Evolutionary conservation across 2,113 vertebrate genomes (phyloP), one percentile per base, ranked within the genome.

Genomic region (Aleadryas rufinucha): DNA sequence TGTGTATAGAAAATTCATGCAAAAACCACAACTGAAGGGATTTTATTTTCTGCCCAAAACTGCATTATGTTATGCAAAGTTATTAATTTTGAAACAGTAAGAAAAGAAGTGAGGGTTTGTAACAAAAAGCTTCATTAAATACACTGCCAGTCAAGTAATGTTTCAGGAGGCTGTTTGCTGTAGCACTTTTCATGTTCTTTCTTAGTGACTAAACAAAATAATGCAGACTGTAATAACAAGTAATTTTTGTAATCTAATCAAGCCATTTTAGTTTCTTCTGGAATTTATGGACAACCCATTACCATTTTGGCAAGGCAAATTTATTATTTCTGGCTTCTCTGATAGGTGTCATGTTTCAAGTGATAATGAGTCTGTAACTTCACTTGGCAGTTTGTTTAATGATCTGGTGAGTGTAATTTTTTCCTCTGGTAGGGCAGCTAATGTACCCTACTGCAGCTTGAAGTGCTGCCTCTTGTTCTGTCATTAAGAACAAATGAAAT

Each of bases 361-460:
- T 60, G 64, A 86, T 96, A 91, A 97, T 80, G 74, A 87, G 50
- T 87, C 64, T 91, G 64, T 96, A 95, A 95, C 90, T 95, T 94
- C 63, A 53, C n/a, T 94, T 95, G 95, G 61, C 83, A 90, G 77
- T n/a, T 89, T 95, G 86, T 54, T 96, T 95, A 95, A 97, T 96
- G 90, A 95, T 88, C 79, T 92, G 49, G 30, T 91, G 82, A 80
- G 52, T 84, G 66, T 69, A 75, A 80, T 96, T 94, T 87, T 85
- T 85, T 84, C 65, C 61, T 89, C 72, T 89, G 33, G 24, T 94
- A 69, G 74, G 66, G 71, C 21, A 3, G 42, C n/a, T 97, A 95
- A 92, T 87, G 84, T 89, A 63, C 23, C 35, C 61, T 87, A n/a
- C 52, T 80, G 41, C 70, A 85, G 35, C 82, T 95, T 84, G 79